Percentiles rank a stretch among this genome's conserved stretches.
phyloP scores from a whole-genome alignment of 1,140 invertebrate genomes.

The Trichonephila inaurata region DNA sequence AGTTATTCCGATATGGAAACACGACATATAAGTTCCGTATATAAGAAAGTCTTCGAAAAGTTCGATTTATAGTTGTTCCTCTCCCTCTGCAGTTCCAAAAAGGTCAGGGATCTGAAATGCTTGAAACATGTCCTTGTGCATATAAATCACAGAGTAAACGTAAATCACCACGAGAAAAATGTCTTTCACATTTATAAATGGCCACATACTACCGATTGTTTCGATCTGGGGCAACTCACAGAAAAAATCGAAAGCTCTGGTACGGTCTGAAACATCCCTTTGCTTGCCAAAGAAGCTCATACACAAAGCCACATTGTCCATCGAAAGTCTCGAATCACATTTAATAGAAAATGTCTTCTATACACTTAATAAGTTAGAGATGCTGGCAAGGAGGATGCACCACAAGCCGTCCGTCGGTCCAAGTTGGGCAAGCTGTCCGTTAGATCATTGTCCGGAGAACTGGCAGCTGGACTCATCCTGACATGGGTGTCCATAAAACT shows the following conservation, averaged over 20 bases:
- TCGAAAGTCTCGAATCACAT: constrained; percentile 31
- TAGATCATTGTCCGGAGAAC: constrained; percentile 65
- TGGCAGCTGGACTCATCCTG: constrained; percentile 40
- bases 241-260: constrained; percentile 43
- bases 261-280: not conserved
- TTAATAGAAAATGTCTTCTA: not conserved
- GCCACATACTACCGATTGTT: not conserved
- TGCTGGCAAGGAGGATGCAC: constrained; percentile 44
- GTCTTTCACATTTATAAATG: not conserved
- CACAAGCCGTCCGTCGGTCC: constrained; percentile 49
- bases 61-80: not conserved
- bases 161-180: constrained; percentile 17
- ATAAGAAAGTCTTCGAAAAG: constrained; percentile 9
- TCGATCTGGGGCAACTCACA: constrained; percentile 1
- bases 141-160: constrained; percentile 55
- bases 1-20: constrained; percentile 9
- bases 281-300: constrained; percentile 43
- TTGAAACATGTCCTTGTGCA: constrained; percentile 24
- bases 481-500: constrained; percentile 69
- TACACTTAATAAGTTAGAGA: constrained; percentile 66
- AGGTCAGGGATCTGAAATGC: not conserved
- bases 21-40: not conserved
- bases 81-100: constrained; percentile 9
- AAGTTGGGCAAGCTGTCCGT: constrained; percentile 70
- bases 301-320: constrained; percentile 13